Percentiles rank a stretch among this genome's conserved stretches.
phyloP scores from a whole-genome alignment of 1,140 invertebrate genomes.

The Calephelis virginiensis region DNA sequence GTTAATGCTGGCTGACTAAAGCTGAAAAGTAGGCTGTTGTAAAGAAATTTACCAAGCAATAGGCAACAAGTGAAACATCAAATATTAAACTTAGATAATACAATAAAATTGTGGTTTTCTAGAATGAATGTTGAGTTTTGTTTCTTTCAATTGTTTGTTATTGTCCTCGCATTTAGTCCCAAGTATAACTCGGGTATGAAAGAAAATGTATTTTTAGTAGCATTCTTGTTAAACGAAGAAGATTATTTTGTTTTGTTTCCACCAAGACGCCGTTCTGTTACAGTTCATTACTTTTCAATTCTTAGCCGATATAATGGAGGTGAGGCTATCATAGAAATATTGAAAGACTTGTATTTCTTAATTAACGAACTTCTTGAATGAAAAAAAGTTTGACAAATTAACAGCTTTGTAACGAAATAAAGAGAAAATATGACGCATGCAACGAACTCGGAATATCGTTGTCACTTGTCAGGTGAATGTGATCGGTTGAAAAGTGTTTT shows the following conservation, averaged over 20 bases:
- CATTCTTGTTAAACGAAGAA: constrained; percentile 14
- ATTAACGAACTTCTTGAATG: too few relatives aligned
- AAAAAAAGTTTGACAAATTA: too few relatives aligned
- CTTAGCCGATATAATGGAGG: not conserved
- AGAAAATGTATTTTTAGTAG: constrained; percentile 16
- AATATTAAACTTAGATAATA: constrained; percentile 8
- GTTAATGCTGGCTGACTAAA: too few relatives aligned
- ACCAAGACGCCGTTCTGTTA: constrained; percentile 7
- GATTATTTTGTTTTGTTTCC: constrained; percentile 15
- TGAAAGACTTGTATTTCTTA: too few relatives aligned
- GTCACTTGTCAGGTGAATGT: too few relatives aligned
- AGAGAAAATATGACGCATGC: too few relatives aligned
- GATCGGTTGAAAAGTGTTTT: too few relatives aligned
- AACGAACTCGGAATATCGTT: too few relatives aligned
- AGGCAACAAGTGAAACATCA: constrained; percentile 4
- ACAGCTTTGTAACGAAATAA: too few relatives aligned
- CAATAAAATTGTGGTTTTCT: constrained; percentile 9
- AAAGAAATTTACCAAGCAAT: not conserved
- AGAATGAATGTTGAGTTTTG: not conserved
- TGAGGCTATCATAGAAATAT: not conserved
- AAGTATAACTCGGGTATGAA: constrained; percentile 9
- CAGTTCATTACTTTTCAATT: constrained; percentile 12
- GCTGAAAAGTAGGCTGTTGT: too few relatives aligned
- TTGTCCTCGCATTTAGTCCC: constrained; percentile 10
- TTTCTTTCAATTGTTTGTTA: constrained; percentile 11